Evolutionary conservation across 1,140 invertebrate species (phyloP).

Genomic region (Lutraria rhynchaena): DNA sequence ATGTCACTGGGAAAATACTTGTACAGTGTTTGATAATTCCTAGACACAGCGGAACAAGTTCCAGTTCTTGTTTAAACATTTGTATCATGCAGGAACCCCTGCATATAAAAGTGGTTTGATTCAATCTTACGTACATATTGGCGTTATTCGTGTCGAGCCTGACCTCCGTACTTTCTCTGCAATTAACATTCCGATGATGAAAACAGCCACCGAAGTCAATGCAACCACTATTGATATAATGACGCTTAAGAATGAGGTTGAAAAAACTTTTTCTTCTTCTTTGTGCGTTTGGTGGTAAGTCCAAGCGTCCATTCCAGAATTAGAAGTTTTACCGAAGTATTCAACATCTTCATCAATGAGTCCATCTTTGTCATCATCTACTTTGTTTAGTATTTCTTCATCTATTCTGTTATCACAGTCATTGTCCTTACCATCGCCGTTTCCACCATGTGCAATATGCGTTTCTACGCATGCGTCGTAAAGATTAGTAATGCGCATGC

Average conservation of each 20-base stretch:
- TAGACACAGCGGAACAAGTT: no score
- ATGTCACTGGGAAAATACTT: no score
- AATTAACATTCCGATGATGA: slow-evolving; percentile 46
- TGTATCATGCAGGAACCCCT: no score
- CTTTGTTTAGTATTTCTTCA: slow-evolving; percentile 46
- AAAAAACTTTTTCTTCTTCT: slow-evolving; percentile 25
- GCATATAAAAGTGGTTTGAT: no score
- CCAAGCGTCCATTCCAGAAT: not conserved
- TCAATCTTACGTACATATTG: slow-evolving; percentile 29
- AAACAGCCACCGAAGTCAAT: slow-evolving; percentile 16
- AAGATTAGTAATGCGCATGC: slow-evolving; percentile 45
- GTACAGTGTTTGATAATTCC: no score
- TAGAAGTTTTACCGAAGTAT: slow-evolving; percentile 8
- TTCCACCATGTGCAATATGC: slow-evolving; percentile 19
- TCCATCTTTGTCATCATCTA: slow-evolving; percentile 52
- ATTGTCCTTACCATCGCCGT: slow-evolving; percentile 56
- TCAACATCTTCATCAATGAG: slow-evolving; percentile 40
- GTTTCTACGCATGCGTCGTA: slow-evolving; percentile 43
- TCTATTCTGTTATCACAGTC: slow-evolving; percentile 59
- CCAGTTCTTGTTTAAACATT: no score
- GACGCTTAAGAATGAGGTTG: slow-evolving; percentile 35
- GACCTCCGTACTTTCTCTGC: slow-evolving; percentile 30
- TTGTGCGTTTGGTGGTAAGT: slow-evolving; percentile 25
- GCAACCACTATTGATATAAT: slow-evolving; percentile 43
- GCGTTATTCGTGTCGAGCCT: slow-evolving; percentile 13